Conservation (phyloP, 2,797 vertebrate genomes). For the Manis javanica region DNA sequence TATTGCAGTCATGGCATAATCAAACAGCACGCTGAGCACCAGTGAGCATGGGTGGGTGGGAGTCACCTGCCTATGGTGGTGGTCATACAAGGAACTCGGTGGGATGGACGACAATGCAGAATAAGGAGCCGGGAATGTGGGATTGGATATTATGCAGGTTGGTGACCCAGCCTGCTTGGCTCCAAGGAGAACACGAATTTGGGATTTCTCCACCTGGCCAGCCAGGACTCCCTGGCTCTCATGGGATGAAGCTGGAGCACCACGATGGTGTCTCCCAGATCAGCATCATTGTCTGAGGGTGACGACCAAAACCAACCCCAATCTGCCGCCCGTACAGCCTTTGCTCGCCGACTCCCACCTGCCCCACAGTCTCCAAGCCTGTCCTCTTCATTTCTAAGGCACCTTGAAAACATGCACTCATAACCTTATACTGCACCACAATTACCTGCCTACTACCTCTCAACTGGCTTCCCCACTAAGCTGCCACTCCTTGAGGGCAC, state of each 20-base stretch:
- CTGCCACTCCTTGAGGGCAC: neutral
- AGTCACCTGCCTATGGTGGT: neutral
- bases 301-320: neutral
- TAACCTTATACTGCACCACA: neutral
- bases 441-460: neutral
- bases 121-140: neutral
- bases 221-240: neutral
- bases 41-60: neutral
- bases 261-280: neutral
- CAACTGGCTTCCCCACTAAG: neutral
- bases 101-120: neutral
- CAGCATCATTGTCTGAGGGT: neutral
- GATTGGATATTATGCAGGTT: neutral
- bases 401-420: neutral
- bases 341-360: neutral
- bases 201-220: neutral
- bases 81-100: neutral
- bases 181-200: neutral
- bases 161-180: neutral
- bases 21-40: slow-evolving; percentile 78
- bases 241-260: neutral
- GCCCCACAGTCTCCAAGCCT: neutral
- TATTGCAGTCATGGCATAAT: slow-evolving; percentile 91
- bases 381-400: neutral
- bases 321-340: neutral